phyloP scores from a whole-genome alignment of 2,888 invertebrate species.

The Agriopis marginaria region DNA sequence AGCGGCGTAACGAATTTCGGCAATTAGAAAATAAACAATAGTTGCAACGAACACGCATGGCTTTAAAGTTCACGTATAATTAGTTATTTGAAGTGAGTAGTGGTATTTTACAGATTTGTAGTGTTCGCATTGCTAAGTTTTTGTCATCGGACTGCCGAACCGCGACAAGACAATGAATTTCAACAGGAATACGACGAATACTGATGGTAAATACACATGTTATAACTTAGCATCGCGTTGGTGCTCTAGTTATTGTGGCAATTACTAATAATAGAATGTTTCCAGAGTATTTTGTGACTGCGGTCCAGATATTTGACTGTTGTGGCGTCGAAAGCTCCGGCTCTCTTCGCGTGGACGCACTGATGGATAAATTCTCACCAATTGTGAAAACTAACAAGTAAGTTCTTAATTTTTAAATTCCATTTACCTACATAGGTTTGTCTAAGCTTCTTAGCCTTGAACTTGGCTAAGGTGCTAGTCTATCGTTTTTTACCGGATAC shows the following conservation, averaged over 20 bases:
- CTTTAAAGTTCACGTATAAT: conserved; percentile 49
- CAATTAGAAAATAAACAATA: conserved; percentile 72
- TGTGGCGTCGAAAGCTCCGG: conserved; percentile 72
- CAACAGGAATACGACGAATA: conserved; percentile 65
- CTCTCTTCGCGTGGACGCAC: conserved; percentile 69
- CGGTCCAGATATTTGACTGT: conserved; percentile 78
- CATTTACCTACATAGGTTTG: background rate
- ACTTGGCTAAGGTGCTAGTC: too few relatives aligned
- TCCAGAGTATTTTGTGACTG: conserved; percentile 78
- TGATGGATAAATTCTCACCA: conserved; percentile 80
- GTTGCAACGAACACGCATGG: conserved; percentile 52
- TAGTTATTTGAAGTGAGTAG: conserved; percentile 33
- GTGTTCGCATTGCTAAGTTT: conserved; percentile 34
- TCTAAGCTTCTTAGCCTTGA: too few relatives aligned
- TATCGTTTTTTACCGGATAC: too few relatives aligned
- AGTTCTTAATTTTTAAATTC: conserved; percentile 45
- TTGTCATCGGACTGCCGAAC: conserved; percentile 7
- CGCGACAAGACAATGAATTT: conserved; percentile 64
- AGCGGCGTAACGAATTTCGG: conserved; percentile 33
- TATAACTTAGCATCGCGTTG: conserved; percentile 70
- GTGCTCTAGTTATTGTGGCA: conserved; percentile 60
- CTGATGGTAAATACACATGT: conserved; percentile 69
- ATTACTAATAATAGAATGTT: conserved; percentile 63
- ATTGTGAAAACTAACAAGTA: conserved; percentile 80
- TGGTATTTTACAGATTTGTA: background rate